Percentiles rank a stretch among this genome's conserved stretches.
These are phyloP conservation scores for Pristionchus arcanus DNA, from an alignment of 2,888 invertebrate genomes.

Conservation along the genomic window DNA sequence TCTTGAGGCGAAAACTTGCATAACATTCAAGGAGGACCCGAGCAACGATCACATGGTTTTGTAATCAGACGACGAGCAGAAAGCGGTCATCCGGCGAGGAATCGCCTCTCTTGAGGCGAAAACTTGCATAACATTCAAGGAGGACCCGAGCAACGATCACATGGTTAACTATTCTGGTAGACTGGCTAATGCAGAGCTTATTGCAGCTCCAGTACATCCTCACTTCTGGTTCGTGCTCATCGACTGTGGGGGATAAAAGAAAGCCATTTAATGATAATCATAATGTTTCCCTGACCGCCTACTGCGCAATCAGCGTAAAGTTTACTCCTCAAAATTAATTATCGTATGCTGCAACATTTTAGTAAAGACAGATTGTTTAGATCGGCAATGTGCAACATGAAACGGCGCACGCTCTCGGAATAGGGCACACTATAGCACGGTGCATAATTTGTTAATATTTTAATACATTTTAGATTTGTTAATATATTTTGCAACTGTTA, in stretches of 20 bases:
- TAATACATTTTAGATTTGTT: too few species aligned
- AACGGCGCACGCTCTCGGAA: not conserved
- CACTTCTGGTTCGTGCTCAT: not conserved
- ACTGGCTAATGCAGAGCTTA: not conserved
- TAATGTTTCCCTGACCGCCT: not conserved
- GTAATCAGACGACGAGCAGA: not conserved
- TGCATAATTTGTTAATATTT: too few species aligned
- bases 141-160: not conserved
- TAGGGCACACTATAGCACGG: not conserved
- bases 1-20: not conserved
- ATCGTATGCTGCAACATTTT: too few species aligned
- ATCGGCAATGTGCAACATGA: not conserved
- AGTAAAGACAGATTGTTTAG: too few species aligned
- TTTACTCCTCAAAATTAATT: too few species aligned
- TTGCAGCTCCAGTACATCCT: not conserved
- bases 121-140: not conserved
- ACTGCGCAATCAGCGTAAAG: not conserved
- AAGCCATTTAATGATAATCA: too few species aligned
- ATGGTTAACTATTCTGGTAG: not conserved
- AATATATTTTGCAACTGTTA: too few species aligned
- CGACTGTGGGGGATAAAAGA: not conserved
- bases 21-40: not conserved
- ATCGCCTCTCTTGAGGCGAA: not conserved
- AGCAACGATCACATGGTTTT: not conserved
- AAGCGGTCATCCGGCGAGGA: not conserved